Evolutionary conservation across 2,888 invertebrate genomes (phyloP), one percentile per base, ranked within the genome.

Genomic region (Iphiclides podalirius): DNA sequence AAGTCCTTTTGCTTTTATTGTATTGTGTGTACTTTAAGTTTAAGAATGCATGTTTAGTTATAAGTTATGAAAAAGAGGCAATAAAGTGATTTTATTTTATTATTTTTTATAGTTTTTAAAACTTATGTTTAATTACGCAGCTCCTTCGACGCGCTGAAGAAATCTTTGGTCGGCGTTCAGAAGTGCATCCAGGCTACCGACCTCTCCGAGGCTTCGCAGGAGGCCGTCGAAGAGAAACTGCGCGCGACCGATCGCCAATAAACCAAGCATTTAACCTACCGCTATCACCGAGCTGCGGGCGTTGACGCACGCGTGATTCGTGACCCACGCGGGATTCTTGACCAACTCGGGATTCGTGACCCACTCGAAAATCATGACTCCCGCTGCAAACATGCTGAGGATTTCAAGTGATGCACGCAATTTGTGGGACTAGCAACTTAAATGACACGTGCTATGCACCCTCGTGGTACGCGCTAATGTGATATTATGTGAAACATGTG

Each of bases 141-240:
- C 92, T 98, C 98, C 68, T 99, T 99, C 78, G 98, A 98, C 88
- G 98, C 98, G 73, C 92, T 99, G 82, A 98, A 98, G 91, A 97
- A 97, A 85, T 96, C 98, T 55, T 91, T 99, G 79, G 97, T 97
- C 58, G 98, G 98, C 72, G 96, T 98, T 65, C 97, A 96, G 90
- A 97, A 97, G 91, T 98, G 97, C 91, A 96, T 98, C 84, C 98
- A 97, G 90, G 97, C 98, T 74, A 98, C 97, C 75, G 98, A 98
- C 86, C 92, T 96, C 72, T 95, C 96, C 64, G 98, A 98, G 90
- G 96, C 97, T 61, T 96, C 96, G 61, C 95, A 96, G 75, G 96
- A 97, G 82, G 95, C 96, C 63, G 96, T 97, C 60, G 97, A 97
- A 82, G 96, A 96, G 85, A 97, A 97, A 87, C 93, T 97, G 69